Percentiles rank a stretch among this genome's conserved stretches.
Conservation (phyloP, 2,113 vertebrate species). For the Capra hircus region DNA sequence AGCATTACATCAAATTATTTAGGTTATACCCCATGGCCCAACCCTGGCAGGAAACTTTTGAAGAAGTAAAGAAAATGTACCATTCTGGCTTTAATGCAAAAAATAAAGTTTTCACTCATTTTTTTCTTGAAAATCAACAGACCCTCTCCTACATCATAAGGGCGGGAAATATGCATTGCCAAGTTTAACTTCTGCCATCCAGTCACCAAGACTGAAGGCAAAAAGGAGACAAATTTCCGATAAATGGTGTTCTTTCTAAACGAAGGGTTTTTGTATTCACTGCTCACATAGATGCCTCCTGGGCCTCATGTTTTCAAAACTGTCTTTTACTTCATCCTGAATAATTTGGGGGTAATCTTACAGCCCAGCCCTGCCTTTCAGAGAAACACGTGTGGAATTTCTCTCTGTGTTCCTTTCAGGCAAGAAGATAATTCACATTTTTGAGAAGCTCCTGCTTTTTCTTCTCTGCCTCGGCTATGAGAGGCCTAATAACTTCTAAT, state of each 20-base stretch:
- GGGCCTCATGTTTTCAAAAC: background rate
- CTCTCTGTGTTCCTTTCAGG: background rate
- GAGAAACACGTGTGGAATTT: background rate
- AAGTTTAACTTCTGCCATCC: background rate
- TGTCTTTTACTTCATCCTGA: background rate
- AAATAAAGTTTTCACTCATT: background rate
- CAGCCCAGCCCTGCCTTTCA: background rate
- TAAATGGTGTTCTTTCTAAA: background rate
- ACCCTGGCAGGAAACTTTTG: background rate
- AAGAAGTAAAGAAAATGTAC: background rate
- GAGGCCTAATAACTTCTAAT: background rate
- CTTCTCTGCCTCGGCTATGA: background rate
- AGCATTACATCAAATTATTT: background rate
- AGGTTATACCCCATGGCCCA: background rate
- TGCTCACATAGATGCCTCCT: background rate
- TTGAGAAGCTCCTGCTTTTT: background rate
- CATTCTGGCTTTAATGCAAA: background rate
- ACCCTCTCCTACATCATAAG: background rate
- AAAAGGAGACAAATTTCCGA: background rate
- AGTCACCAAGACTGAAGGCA: background rate
- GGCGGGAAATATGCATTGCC: rapidly evolving
- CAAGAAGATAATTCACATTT: background rate
- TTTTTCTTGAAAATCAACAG: background rate
- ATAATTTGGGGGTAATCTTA: too few relatives aligned
- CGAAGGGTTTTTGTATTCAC: background rate